Conservation (phyloP, 2,797 vertebrate genomes). For the Squalus acanthias region DNA sequence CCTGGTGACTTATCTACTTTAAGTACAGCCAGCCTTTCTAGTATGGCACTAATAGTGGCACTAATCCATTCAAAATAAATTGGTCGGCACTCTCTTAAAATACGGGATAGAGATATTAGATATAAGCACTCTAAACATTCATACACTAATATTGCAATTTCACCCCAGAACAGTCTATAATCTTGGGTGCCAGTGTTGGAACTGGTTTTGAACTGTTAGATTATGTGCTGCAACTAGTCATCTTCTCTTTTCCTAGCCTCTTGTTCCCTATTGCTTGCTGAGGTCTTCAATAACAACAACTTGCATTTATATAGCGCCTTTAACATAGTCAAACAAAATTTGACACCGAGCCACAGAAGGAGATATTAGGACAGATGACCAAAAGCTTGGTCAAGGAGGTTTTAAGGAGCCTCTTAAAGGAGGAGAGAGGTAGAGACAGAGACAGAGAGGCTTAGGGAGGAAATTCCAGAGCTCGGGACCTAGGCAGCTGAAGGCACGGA, state of each 20-base stretch:
- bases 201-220: neutral
- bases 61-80: neutral
- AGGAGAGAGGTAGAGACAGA: neutral
- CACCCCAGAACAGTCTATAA: neutral
- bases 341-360: neutral
- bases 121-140: neutral
- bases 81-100: neutral
- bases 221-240: neutral
- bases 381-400: neutral
- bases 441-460: too few relatives aligned
- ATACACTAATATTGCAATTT: neutral
- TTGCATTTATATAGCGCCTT: too few relatives aligned
- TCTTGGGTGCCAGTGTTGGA: neutral
- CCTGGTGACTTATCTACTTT: too few relatives aligned
- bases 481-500: neutral
- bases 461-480: neutral
- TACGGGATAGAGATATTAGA: neutral
- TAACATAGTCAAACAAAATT: neutral
- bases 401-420: neutral
- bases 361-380: neutral
- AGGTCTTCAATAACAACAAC: neutral
- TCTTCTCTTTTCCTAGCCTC: neutral
- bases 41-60: neutral
- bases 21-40: too few relatives aligned
- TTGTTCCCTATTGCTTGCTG: neutral